Evolutionary conservation across 2,797 vertebrate genomes (phyloP).

Genomic region (Falco peregrinus): DNA sequence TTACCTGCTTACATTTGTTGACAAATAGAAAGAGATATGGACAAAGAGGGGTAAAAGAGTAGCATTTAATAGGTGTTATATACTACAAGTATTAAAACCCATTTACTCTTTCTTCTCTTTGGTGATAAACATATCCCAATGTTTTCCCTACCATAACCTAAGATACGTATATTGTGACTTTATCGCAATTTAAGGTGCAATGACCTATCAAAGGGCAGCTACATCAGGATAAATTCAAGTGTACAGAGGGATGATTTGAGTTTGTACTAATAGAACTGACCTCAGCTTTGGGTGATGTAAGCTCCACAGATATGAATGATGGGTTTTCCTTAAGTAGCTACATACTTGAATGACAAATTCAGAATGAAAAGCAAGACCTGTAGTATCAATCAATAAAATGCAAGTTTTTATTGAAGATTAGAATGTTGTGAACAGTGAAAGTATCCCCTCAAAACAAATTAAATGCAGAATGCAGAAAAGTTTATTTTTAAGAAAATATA

Average conservation of each 20-base stretch:
- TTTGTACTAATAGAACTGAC: background rate
- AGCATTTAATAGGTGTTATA: background rate
- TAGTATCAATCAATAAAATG: background rate
- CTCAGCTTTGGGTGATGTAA: background rate
- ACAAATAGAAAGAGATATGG: conserved; percentile 5
- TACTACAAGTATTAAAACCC: background rate
- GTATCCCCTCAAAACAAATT: background rate
- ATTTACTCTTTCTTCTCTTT: background rate
- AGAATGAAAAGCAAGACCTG: background rate
- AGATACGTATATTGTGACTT: background rate
- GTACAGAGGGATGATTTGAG: background rate
- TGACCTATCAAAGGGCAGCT: background rate
- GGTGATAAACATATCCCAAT: background rate
- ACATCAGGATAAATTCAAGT: background rate
- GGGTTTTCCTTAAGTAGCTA: background rate
- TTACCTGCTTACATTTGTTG: background rate
- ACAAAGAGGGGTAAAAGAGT: background rate
- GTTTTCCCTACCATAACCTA: background rate
- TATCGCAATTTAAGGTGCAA: background rate
- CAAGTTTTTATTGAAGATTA: background rate
- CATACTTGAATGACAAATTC: background rate
- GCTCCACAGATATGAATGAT: background rate
- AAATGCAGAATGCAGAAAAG: background rate
- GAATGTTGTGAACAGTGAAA: background rate
- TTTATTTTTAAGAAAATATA: background rate